Base-by-base conservation (phyloP, 2,888 invertebrate genomes). In the Campoletis raptor region DNA sequence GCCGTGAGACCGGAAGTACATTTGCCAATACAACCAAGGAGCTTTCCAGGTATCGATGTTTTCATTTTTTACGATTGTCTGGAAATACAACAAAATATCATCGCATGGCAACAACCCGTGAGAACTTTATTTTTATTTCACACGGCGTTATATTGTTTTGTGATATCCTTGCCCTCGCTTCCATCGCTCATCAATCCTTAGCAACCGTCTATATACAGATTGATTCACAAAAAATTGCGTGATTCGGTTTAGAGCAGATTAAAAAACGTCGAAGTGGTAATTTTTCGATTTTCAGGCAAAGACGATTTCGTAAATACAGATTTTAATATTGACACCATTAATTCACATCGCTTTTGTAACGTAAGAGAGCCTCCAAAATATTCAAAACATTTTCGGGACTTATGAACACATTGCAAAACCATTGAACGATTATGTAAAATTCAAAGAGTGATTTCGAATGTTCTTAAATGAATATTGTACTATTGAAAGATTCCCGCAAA, bases 21-120 rank as follows among this genome's bases (percentile, higher is more conserved):
- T 80, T 92, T 93, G 83, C 92, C 93, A 69, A 93, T 91, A 81
- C 93, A 93, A 5, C 92, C 92, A 77, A 92, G 74, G 5, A 85
- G 72, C 69, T 76, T 81, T 52, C 74, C 69, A n/a, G 89, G 40
- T 45, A 70, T 79, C 37, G 90, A 85, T 18, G 88, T 73, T 82
- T 91, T 86, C 91, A 91, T 91, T 37, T 57, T 90, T 88, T 52
- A 37, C 18, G n/a, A 82, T 82, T 77, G 30, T 36, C 86, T 82
- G 37, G 52, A 79, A 85, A 69, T 18, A 61, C 45, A 48, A 54
- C 69, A 64, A 61, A 18, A 18, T 8, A 61, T 74, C 18, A 61
- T 57, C 54, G 37, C 57, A 30, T 61, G 30, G 8, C 42, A 24
- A 45, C n/a, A 37, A 37, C 57, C 36, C 66, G 66, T 40, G 37